Evolutionary conservation across 2,113 vertebrate genomes (phyloP).

Genomic region (Lutjanus erythropterus): DNA sequence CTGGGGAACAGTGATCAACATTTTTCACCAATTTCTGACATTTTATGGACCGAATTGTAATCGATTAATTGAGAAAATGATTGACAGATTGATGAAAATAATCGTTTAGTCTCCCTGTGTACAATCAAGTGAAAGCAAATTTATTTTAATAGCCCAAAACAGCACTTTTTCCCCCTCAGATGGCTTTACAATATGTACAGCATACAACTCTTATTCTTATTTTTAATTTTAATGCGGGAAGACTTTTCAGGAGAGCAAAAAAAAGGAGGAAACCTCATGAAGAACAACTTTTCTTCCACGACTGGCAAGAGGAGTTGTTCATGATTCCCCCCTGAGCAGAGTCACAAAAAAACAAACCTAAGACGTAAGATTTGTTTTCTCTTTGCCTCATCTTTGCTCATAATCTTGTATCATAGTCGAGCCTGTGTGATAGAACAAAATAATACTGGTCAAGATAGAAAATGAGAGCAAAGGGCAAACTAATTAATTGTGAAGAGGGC

Average conservation of each 20-base stretch:
- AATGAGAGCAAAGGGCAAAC: background rate
- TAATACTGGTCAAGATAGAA: background rate
- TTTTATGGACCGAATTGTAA: too few species aligned
- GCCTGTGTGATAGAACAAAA: background rate
- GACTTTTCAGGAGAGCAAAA: too few species aligned
- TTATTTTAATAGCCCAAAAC: conserved; percentile 1
- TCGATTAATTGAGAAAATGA: too few species aligned
- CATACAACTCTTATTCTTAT: background rate
- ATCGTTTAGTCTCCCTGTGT: background rate
- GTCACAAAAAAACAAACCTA: background rate
- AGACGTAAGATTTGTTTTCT: background rate
- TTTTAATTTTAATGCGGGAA: background rate
- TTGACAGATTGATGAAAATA: too few species aligned
- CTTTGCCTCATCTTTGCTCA: too few species aligned
- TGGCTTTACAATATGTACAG: background rate
- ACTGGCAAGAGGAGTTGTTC: background rate
- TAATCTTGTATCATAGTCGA: background rate
- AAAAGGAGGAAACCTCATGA: too few species aligned
- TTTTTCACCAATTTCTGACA: too few species aligned
- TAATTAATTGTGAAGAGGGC: too few species aligned
- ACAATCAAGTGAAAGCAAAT: conserved; percentile 6
- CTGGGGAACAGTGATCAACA: too few species aligned
- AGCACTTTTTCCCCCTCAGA: background rate
- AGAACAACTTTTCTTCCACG: too few species aligned
- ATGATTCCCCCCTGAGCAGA: background rate